Conservation (phyloP, 2,888 invertebrate species). For the Herminia tarsipennalis region DNA sequence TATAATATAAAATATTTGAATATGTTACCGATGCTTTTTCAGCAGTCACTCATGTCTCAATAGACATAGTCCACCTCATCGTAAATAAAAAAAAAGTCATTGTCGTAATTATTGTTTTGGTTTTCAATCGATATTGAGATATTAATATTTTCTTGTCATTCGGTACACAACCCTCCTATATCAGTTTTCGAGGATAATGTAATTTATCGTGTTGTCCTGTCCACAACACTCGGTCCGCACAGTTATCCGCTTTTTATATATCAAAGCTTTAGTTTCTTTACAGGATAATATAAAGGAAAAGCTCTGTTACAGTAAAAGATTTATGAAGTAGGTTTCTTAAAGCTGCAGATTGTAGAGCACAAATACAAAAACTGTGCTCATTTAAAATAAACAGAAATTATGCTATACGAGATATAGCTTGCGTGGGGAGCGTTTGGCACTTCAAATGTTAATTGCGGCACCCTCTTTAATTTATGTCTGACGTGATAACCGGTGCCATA, state of each 20-base stretch:
- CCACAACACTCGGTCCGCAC: slow-evolving; percentile 36
- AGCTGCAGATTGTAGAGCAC: neutral
- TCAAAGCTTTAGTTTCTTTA: slow-evolving; percentile 38
- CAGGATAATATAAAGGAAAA: slow-evolving; percentile 24
- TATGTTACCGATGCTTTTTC: too few relatives aligned
- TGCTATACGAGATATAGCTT: slow-evolving; percentile 22
- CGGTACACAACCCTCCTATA: slow-evolving; percentile 29
- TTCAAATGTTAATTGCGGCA: slow-evolving; percentile 33
- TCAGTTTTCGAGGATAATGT: slow-evolving; percentile 40
- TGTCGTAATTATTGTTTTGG: slow-evolving; percentile 5
- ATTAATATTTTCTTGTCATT: slow-evolving; percentile 33
- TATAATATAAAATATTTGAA: too few relatives aligned
- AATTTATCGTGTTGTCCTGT: slow-evolving; percentile 42
- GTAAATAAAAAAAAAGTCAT: neutral
- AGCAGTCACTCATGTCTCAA: neutral
- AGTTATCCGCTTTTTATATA: slow-evolving; percentile 40
- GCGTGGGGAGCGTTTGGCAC: slow-evolving; percentile 16
- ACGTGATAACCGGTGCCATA: slow-evolving; percentile 15
- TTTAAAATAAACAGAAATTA: slow-evolving; percentile 16
- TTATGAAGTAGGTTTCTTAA: slow-evolving; percentile 23
- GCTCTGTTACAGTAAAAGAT: slow-evolving; percentile 28
- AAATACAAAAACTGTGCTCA: slow-evolving; percentile 5
- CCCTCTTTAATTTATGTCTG: slow-evolving; percentile 20
- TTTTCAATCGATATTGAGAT: slow-evolving; percentile 8
- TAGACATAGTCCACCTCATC: neutral